Percentiles rank a stretch among this genome's conserved stretches.
These are phyloP conservation scores for Nannoperca obscura DNA, from an alignment of 2,797 vertebrate species.

Conservation along the genomic window DNA sequence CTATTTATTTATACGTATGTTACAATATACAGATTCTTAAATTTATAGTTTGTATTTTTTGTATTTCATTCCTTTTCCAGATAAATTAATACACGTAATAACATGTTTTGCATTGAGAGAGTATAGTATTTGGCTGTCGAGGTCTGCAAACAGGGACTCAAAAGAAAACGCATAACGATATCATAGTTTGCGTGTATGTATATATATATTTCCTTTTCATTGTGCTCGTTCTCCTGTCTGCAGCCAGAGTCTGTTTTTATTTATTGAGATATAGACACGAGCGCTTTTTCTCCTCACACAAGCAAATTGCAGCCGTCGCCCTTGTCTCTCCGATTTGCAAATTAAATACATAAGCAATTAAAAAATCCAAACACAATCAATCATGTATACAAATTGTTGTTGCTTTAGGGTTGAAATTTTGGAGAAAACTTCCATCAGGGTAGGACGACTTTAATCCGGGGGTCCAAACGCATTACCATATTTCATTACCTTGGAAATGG, in stretches of 20 bases:
- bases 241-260: slow-evolving; percentile 61
- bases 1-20: not conserved
- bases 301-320: slow-evolving; percentile 64
- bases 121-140: not conserved
- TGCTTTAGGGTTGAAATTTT: slow-evolving; percentile 83
- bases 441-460: slow-evolving; percentile 82
- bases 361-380: slow-evolving; percentile 84
- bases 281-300: slow-evolving; percentile 53
- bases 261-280: slow-evolving; percentile 57
- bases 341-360: slow-evolving; percentile 86
- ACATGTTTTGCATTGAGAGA: slow-evolving; percentile 4
- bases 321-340: slow-evolving; percentile 79
- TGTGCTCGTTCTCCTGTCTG: slow-evolving; percentile 28
- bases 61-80: not conserved
- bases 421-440: slow-evolving; percentile 82
- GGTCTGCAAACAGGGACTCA: slow-evolving; percentile 8
- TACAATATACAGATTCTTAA: not conserved
- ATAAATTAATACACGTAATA: not conserved
- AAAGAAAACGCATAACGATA: not conserved
- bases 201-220: not conserved
- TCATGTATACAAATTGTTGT: slow-evolving; percentile 86
- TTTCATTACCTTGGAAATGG: slow-evolving; percentile 82
- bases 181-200: not conserved
- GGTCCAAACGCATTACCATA: slow-evolving; percentile 82
- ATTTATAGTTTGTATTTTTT: not conserved